phyloP scores from a whole-genome alignment of 2,797 vertebrate genomes.

The Helicolenus hilgendorfi region DNA sequence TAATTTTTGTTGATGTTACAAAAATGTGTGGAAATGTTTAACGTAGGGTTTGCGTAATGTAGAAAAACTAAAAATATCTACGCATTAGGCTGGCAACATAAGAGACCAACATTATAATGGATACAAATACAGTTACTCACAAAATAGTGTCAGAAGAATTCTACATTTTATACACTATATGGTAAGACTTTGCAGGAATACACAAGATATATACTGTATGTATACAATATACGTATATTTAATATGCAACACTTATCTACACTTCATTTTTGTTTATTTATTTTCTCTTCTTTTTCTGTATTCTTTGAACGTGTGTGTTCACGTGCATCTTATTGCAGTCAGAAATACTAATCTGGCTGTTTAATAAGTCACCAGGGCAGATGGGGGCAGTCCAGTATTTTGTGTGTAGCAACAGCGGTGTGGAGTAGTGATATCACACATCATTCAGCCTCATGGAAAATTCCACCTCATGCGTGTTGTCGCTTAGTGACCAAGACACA shows the following conservation, averaged over 20 bases:
- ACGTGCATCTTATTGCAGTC: neutral
- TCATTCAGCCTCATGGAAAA: slow-evolving; percentile 67
- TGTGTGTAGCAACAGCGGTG: slow-evolving; percentile 12
- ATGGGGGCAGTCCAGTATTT: slow-evolving; percentile 3
- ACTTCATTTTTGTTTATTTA: neutral
- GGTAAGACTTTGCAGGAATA: neutral
- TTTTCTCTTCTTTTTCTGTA: neutral
- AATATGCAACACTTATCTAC: neutral
- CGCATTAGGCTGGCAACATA: neutral
- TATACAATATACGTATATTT: neutral
- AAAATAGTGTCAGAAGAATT: neutral
- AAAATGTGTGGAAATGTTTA: neutral
- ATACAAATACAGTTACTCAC: neutral
- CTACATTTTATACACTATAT: neutral
- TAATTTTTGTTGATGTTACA: neutral
- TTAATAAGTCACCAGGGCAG: slow-evolving; percentile 33
- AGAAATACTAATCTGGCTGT: neutral
- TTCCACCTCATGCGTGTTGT: slow-evolving; percentile 59
- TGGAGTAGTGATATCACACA: slow-evolving; percentile 50
- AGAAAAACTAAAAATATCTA: neutral
- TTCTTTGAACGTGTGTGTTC: neutral
- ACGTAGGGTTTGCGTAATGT: neutral
- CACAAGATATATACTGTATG: neutral
- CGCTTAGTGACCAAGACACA: slow-evolving; percentile 65
- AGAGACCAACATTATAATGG: neutral